Evolutionary conservation across 2,797 vertebrate species (phyloP), one percentile per base, ranked within the genome.

Genomic region (Antrozous pallidus): DNA sequence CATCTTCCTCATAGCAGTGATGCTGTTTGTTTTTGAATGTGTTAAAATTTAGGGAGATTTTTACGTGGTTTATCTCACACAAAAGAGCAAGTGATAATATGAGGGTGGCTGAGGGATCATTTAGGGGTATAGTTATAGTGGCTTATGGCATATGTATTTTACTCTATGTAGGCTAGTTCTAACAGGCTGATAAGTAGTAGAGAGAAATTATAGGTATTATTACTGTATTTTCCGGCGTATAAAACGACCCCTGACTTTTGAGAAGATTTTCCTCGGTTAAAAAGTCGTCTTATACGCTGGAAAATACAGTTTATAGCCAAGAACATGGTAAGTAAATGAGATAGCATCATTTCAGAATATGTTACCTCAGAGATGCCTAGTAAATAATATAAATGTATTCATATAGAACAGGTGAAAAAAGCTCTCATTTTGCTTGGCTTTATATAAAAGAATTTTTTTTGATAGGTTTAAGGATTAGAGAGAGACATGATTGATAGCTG

Each of bases 321-420:
- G 28, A 47, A 78, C 12, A 16, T 51, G n/a, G 20, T 61, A 83
- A 16, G 69, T 92, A 86, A 94, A 74, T 82, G 36, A 79, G 65
- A 22, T 77, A 87, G 47, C 13, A 14, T 90, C 42, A 47, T 86
- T 88, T 88, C 90, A 49, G 10, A 56, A 36, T 49, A 33, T 74
- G 10, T 81, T 84, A 78, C 51, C 17, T 84, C 33, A 89, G 40
- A 49, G 56, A 51, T 94, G 40, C 54, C 1, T 9, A 82, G 54
- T 82, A 93, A 88, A 78, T 69, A 61, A 90, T 87, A 40, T 91
- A 33, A 45, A 81, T 82, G 90, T 93, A 79, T 90, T 93, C 82
- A 82, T 26, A 20, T 61, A 87, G 24, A 77, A 69, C 38, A 87
- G 33, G 54, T 51, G 1, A 33, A 91, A 91, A 28, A 84, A 36